Evolutionary conservation across 2,113 vertebrate genomes (phyloP).

Genomic region (Indicator indicator): DNA sequence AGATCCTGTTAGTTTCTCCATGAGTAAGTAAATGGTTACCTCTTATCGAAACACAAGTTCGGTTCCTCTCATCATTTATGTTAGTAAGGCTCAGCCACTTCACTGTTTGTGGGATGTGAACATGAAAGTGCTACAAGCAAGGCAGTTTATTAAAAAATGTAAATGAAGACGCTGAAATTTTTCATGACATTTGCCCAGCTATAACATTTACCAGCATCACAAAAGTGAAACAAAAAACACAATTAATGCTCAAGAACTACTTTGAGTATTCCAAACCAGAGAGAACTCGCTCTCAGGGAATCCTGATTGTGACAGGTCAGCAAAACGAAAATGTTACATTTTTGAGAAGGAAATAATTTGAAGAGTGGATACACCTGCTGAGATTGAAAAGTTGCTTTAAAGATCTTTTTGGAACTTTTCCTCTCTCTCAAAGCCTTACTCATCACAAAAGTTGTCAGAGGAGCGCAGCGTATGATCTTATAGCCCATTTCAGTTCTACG

Average conservation of each 20-base stretch:
- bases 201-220: constrained; percentile 1
- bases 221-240: constrained; percentile 18
- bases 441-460: not conserved
- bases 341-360: not conserved
- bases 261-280: not conserved
- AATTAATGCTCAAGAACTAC: not conserved
- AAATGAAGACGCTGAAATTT: constrained; percentile 12
- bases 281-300: not conserved
- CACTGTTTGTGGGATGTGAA: not conserved
- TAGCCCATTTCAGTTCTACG: not conserved
- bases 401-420: not conserved
- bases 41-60: not conserved
- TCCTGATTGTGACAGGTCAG: not conserved
- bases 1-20: not conserved
- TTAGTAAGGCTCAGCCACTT: not conserved
- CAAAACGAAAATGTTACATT: not conserved
- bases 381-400: not conserved
- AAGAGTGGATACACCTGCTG: not conserved
- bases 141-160: constrained; percentile 42
- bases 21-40: not conserved
- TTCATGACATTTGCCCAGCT: constrained; percentile 4
- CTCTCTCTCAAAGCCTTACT: not conserved
- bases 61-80: not conserved
- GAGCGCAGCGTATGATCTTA: not conserved
- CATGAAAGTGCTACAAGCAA: not conserved